Evolutionary conservation across 1,140 invertebrate species (phyloP), one percentile per base, ranked within the genome.

Genomic region (Papilio xuthus): DNA sequence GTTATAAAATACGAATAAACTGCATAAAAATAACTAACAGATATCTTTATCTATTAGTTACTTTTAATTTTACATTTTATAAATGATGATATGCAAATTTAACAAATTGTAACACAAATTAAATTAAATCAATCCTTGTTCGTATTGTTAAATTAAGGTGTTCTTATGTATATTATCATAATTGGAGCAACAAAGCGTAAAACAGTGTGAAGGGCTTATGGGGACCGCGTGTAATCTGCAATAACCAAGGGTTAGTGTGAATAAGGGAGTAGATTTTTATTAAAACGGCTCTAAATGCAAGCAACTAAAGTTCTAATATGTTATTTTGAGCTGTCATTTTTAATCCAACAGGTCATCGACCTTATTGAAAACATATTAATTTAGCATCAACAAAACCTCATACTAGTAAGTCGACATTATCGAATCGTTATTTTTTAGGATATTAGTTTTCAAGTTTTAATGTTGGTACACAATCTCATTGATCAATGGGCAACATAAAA

Each of bases 141-240:
- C 60, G 32, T 42, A 78, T 84, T 84, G 81, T 85, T 86, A 84
- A 88, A 84, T 85, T 84, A 85, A 87, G 83, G 85, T 81, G 79
- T 86, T 81, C 82, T 82, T 84, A 86, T 79, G 82, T 56, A 67
- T 80, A 90, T 89, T 88, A 87, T 76, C 88, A 90, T 89, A 90
- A 90, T 89, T 85, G 82, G 79, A 83, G 84, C 88, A 85, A 82
- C 82, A 86, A 81, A 76, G 82, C 84, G 78, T 86, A 77, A 88
- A 88, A 86, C 85, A 88, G 85, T 84, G 78, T 82, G 78, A 83
- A 86, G 80, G 78, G 83, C 81, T 82, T 84, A 78, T 78, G 80
- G 82, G 82, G 82, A 84, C 67, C 80, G 79, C 79, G 72, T 79
- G 78, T 77, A 81, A 86, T 84, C 83, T 84, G 84, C 82, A 86